These are phyloP conservation scores for Columba janthina DNA, from an alignment of 2,113 vertebrate species.

Conservation along the genomic window DNA sequence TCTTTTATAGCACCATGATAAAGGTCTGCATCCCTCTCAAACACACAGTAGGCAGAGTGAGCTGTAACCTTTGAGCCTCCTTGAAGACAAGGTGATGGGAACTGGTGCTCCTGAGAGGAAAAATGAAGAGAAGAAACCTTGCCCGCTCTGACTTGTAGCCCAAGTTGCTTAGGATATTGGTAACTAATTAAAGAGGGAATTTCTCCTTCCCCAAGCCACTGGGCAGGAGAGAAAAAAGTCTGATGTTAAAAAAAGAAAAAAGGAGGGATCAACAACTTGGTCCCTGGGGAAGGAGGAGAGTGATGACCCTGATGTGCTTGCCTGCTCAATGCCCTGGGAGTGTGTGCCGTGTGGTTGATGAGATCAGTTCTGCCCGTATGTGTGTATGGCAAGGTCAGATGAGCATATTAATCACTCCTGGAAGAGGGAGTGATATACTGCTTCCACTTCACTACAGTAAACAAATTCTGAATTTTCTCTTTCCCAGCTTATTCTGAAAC, in stretches of 20 bases:
- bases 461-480: background rate
- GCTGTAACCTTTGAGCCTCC: background rate
- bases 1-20: background rate
- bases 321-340: background rate
- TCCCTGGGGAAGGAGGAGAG: background rate
- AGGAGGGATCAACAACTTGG: fast-evolving
- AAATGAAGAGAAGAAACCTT: background rate
- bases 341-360: background rate
- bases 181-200: background rate
- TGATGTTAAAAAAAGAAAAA: background rate
- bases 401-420: background rate
- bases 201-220: background rate
- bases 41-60: background rate
- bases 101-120: background rate
- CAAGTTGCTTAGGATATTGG: background rate
- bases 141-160: background rate
- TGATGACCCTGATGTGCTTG: background rate
- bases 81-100: background rate
- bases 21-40: background rate
- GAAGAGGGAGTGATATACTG: background rate
- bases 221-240: background rate
- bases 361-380: background rate
- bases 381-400: background rate
- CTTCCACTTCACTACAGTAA: background rate
- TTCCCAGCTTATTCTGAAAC: background rate